Conservation (phyloP, 2,113 vertebrate species). For the Peucedramus taeniatus region DNA sequence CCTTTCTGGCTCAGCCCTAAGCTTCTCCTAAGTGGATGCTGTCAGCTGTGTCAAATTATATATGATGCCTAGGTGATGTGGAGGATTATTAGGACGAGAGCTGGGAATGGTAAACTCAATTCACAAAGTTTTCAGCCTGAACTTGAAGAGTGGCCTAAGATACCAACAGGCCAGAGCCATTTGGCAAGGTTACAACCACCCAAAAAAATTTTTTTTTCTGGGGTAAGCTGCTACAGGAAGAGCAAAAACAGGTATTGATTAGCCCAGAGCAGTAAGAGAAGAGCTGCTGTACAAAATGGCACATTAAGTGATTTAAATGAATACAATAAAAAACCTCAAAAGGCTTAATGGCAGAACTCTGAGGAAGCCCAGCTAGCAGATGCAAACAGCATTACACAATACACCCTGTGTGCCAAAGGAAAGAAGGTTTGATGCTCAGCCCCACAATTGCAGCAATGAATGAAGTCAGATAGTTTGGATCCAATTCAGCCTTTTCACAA, state of each 20-base stretch:
- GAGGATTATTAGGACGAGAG: not conserved
- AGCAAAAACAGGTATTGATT: not conserved
- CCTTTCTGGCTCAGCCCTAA: not conserved
- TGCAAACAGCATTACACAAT: not conserved
- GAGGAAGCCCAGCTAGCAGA: not conserved
- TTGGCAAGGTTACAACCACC: not conserved
- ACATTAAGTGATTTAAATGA: not conserved
- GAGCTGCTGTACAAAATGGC: not conserved
- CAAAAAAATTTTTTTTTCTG: too few species aligned
- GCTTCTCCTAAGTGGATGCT: slow-evolving; percentile 22
- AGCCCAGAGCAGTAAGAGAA: not conserved
- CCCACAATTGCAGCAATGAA: slow-evolving; percentile 55
- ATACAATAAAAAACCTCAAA: not conserved
- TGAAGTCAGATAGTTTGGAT: not conserved
- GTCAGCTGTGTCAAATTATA: slow-evolving; percentile 50
- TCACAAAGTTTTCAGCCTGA: slow-evolving; percentile 20
- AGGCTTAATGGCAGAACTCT: not conserved
- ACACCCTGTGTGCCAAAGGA: not conserved
- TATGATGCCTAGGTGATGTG: not conserved
- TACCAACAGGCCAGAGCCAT: not conserved
- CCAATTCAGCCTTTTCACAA: slow-evolving; percentile 66
- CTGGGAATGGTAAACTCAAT: not conserved
- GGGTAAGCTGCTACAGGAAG: not conserved
- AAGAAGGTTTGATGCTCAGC: slow-evolving; percentile 67
- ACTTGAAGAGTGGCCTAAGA: not conserved